A percentile compares a stretch with the other conserved stretches of the same genome.
Evolutionary conservation across 2,113 vertebrate species (phyloP).

Genomic region (Xiphophorus hellerii): DNA sequence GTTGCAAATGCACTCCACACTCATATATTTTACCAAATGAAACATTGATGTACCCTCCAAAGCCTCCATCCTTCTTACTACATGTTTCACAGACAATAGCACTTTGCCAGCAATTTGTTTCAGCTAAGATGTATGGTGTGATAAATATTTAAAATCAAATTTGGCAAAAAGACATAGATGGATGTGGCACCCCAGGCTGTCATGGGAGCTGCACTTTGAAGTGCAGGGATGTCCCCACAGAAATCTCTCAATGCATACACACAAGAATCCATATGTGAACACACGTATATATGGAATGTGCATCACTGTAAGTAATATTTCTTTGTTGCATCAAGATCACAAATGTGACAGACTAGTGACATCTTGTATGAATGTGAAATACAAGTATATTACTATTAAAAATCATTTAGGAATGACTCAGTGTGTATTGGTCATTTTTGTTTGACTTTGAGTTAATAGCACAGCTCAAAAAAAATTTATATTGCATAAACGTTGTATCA

Average conservation of each 20-base stretch:
- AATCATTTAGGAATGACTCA: neutral
- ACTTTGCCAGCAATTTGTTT: constrained; percentile 98
- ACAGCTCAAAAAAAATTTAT: too few relatives aligned
- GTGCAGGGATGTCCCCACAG: constrained; percentile 53
- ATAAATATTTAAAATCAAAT: constrained; percentile 99
- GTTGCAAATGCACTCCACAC: constrained; percentile 80
- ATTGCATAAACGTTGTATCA: too few relatives aligned
- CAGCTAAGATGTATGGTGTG: constrained; percentile 96
- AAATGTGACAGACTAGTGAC: neutral
- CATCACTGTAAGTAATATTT: neutral
- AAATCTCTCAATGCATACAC: constrained; percentile 29
- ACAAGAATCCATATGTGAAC: constrained; percentile 4
- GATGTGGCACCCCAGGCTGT: constrained; percentile 87
- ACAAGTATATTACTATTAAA: neutral
- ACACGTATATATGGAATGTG: neutral
- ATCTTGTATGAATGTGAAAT: neutral
- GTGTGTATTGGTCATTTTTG: neutral
- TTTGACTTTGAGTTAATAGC: neutral
- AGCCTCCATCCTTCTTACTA: constrained; percentile 95
- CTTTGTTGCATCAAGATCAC: neutral
- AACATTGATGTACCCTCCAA: constrained; percentile 99
- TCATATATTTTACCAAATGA: constrained; percentile 97
- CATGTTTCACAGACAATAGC: constrained; percentile 94
- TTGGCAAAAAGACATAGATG: constrained; percentile 99
- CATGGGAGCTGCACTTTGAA: constrained; percentile 76